Evolutionary conservation across 2,888 invertebrate species (phyloP).

Genomic region (Pyrrhosoma nymphula): DNA sequence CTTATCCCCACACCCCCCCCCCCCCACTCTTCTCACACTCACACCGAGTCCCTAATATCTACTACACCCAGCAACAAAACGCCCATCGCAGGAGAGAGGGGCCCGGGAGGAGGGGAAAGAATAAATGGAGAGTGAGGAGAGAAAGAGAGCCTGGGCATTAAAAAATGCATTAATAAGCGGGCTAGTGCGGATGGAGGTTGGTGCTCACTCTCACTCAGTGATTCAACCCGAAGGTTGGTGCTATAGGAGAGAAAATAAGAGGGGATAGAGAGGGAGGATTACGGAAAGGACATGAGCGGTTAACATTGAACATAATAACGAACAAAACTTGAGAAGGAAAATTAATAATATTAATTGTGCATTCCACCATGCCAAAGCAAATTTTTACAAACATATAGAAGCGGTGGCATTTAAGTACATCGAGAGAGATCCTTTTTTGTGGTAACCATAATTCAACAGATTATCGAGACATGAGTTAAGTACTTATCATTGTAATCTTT

Average conservation of each 20-base stretch:
- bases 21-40: neutral
- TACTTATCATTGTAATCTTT: too few species aligned
- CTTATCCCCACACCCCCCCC: neutral
- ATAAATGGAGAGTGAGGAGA: neutral
- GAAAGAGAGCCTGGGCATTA: neutral
- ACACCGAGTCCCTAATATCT: constrained; percentile 22
- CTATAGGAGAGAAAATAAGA: neutral
- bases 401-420: too few species aligned
- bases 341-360: too few species aligned
- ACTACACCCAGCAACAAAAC: constrained; percentile 50
- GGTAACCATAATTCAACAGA: too few species aligned
- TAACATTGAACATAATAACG: too few species aligned
- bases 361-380: too few species aligned
- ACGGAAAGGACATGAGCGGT: neutral
- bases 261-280: neutral
- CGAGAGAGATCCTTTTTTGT: too few species aligned
- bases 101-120: neutral
- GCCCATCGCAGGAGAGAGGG: constrained; percentile 19
- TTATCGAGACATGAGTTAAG: too few species aligned
- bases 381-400: too few species aligned
- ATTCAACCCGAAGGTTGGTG: neutral
- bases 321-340: too few species aligned
- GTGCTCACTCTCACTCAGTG: too few species aligned
- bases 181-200: neutral
- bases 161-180: constrained; percentile 32